A percentile compares a stretch with the other conserved stretches of the same genome.
phyloP scores from a whole-genome alignment of 2,888 invertebrate genomes.

The Philhelius pedissequus region DNA sequence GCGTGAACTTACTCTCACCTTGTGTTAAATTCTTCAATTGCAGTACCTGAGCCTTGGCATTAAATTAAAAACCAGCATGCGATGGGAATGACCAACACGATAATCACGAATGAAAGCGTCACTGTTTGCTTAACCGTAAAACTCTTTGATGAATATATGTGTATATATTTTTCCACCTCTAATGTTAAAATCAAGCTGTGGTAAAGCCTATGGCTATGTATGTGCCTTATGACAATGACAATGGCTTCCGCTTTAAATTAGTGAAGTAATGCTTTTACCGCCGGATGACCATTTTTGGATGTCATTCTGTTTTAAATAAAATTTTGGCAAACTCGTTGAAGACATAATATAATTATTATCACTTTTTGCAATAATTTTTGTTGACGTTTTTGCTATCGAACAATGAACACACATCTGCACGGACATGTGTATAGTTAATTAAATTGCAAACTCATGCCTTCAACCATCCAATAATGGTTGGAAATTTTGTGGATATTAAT shows the following conservation, averaged over 20 bases:
- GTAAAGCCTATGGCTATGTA: not conserved
- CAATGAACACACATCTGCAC: too few species aligned
- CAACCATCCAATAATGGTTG: not conserved
- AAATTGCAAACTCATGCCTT: slow-evolving; percentile 45
- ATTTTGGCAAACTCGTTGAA: slow-evolving; percentile 36
- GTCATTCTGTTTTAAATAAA: slow-evolving; percentile 39
- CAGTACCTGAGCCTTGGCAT: not conserved
- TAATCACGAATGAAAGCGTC: not conserved
- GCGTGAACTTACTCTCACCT: too few species aligned
- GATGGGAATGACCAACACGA: slow-evolving; percentile 31
- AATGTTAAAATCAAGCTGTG: slow-evolving; percentile 38
- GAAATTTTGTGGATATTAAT: slow-evolving; percentile 18
- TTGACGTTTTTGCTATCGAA: slow-evolving; percentile 19
- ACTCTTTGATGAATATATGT: not conserved
- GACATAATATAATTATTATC: slow-evolving; percentile 10
- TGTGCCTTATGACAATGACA: slow-evolving; percentile 14
- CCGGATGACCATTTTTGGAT: slow-evolving; percentile 34
- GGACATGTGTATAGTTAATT: slow-evolving; percentile 43
- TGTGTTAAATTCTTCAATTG: not conserved
- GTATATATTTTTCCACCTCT: not conserved
- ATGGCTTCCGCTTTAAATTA: slow-evolving; percentile 52
- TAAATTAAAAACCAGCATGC: not conserved
- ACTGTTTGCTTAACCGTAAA: slow-evolving; percentile 47
- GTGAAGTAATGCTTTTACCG: not conserved
- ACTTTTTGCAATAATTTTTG: slow-evolving; percentile 15